Conservation (phyloP, 2,113 vertebrate species). For the Halichoerus grypus region DNA sequence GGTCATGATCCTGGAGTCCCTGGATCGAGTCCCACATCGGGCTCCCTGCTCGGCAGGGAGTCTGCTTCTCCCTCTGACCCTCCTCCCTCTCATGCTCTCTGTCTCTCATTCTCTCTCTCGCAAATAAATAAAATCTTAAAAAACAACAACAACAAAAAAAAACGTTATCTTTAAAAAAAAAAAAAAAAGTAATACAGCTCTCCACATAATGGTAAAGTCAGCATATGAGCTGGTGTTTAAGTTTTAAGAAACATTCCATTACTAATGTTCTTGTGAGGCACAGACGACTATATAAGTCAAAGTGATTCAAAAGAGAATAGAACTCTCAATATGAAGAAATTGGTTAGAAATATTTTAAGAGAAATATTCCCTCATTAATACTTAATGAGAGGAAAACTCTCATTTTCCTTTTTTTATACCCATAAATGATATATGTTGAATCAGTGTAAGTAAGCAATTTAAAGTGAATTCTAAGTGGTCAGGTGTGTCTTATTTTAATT, state of each 20-base stretch:
- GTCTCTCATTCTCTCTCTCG: too few species aligned
- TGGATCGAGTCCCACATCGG: too few species aligned
- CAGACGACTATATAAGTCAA: not conserved
- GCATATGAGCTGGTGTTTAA: not conserved
- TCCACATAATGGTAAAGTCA: constrained; percentile 20
- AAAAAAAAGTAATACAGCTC: not conserved
- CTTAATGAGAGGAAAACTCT: not conserved
- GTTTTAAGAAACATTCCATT: not conserved
- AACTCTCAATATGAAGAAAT: constrained; percentile 18
- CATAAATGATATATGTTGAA: not conserved
- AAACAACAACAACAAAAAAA: too few species aligned
- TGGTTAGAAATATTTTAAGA: not conserved
- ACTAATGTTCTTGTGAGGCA: not conserved
- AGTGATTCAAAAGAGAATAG: not conserved
- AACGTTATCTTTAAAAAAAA: too few species aligned
- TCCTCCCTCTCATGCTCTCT: too few species aligned
- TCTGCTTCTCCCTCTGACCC: too few species aligned
- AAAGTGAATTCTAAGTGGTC: not conserved
- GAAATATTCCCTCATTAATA: too few species aligned
- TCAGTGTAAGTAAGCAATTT: not conserved
- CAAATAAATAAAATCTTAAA: too few species aligned
- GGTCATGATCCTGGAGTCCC: too few species aligned
- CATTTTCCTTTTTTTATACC: not conserved
- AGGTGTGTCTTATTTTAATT: constrained; percentile 15
- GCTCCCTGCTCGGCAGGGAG: too few species aligned